Evolutionary conservation across 1,140 invertebrate species (phyloP).

Genomic region (Charaxes varanes): DNA sequence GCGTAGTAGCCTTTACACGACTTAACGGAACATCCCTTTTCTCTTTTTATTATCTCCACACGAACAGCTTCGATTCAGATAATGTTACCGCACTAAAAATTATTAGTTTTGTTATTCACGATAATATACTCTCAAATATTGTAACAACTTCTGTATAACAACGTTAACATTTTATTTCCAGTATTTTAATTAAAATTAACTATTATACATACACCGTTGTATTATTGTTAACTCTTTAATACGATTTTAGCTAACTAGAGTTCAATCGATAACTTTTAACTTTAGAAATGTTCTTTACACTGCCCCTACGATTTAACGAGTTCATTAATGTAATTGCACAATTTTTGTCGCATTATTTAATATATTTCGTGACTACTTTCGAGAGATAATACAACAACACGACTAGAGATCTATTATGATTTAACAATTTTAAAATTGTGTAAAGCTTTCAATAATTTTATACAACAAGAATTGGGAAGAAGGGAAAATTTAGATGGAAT

Average conservation of each 20-base stretch:
- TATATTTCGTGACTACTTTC: conserved; percentile 9
- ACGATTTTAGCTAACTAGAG: conserved; percentile 23
- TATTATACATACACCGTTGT: conserved; percentile 17
- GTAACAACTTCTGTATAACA: conserved; percentile 75
- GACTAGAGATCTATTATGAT: conserved; percentile 24
- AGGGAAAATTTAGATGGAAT: conserved; percentile 24
- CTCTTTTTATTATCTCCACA: conserved; percentile 53
- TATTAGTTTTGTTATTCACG: conserved; percentile 45
- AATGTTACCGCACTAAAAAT: conserved; percentile 55
- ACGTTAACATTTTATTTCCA: conserved; percentile 59
- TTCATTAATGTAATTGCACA: not conserved
- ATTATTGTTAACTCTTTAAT: conserved; percentile 15
- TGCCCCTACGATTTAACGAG: conserved; percentile 12
- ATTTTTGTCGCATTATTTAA: not conserved
- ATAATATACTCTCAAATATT: conserved; percentile 74
- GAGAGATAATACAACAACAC: conserved; percentile 21
- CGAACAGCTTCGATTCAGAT: conserved; percentile 36
- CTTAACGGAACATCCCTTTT: too few species aligned
- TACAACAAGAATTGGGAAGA: conserved; percentile 4
- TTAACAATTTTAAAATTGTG: conserved; percentile 23
- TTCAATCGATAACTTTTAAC: conserved; percentile 13
- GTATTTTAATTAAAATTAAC: conserved; percentile 32
- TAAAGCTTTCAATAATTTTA: conserved; percentile 21
- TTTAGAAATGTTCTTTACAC: conserved; percentile 38
- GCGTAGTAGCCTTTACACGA: too few species aligned